Conservation (phyloP, 2,113 vertebrate genomes). For the Willisornis vidua region DNA sequence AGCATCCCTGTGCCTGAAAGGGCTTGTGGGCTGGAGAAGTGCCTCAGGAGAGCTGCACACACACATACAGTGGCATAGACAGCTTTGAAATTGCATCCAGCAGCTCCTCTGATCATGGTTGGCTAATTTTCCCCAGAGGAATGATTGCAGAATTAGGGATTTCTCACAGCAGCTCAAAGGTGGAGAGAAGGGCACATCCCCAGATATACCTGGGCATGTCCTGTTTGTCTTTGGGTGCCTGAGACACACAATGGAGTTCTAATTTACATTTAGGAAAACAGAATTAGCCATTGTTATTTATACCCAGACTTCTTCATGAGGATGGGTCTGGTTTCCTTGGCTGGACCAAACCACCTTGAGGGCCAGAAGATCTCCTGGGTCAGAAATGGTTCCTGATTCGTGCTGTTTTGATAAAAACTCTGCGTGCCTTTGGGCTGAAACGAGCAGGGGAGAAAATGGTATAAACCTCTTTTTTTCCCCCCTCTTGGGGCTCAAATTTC, state of each 20-base stretch:
- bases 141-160: not conserved
- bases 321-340: not conserved
- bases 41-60: not conserved
- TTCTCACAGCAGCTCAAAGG: not conserved
- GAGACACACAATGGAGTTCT: not conserved
- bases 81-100: not conserved
- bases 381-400: not conserved
- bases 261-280: not conserved
- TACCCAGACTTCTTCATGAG: not conserved
- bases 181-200: not conserved
- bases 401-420: not conserved
- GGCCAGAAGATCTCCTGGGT: not conserved
- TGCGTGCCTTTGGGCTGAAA: not conserved
- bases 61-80: not conserved
- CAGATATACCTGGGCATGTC: not conserved
- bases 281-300: not conserved
- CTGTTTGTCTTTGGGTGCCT: not conserved
- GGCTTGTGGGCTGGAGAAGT: not conserved
- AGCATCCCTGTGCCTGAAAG: not conserved
- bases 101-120: not conserved
- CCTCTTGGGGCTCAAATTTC: not conserved
- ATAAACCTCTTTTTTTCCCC: not conserved
- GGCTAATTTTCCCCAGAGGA: not conserved
- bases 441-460: not conserved
- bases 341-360: not conserved